Evolutionary conservation across 2,888 invertebrate genomes (phyloP).

Genomic region (Ophonus ardosiacus): DNA sequence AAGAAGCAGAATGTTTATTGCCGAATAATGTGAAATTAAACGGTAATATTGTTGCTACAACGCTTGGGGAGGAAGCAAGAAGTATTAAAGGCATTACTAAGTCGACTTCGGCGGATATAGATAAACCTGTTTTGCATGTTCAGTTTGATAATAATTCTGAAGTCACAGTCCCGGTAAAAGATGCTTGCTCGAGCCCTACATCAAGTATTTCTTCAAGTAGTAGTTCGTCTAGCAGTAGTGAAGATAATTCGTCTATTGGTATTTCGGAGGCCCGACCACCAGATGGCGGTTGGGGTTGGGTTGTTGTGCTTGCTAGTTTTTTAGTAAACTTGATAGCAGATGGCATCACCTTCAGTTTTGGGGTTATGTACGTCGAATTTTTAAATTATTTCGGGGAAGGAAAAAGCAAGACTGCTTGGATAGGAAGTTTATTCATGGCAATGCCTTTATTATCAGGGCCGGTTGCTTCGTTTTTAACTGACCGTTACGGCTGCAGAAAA

Average conservation of each 20-base stretch:
- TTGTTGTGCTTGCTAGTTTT: conserved; percentile 92
- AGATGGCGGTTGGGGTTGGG: conserved; percentile 96
- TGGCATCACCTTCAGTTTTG: conserved; percentile 95
- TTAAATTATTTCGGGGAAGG: conserved; percentile 90
- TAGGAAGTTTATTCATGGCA: conserved; percentile 93
- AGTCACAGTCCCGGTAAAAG: conserved; percentile 66
- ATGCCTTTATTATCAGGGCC: conserved; percentile 93
- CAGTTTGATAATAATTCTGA: conserved; percentile 77
- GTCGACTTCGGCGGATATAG: conserved; percentile 69
- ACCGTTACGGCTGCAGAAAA: conserved; percentile 88
- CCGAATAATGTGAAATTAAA: neutral
- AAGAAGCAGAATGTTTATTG: too few species aligned
- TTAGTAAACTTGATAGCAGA: conserved; percentile 94
- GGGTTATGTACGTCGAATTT: conserved; percentile 92
- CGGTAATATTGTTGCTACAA: neutral
- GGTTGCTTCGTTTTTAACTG: conserved; percentile 89
- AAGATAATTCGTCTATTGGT: conserved; percentile 81
- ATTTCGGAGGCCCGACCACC: conserved; percentile 85
- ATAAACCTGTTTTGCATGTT: conserved; percentile 77
- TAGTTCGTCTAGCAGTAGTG: conserved; percentile 77
- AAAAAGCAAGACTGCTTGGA: conserved; percentile 92
- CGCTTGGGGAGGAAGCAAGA: neutral
- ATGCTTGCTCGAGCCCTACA: conserved; percentile 68
- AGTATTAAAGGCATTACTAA: conserved; percentile 64
- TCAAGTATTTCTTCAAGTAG: conserved; percentile 68